phyloP scores from a whole-genome alignment of 2,113 vertebrate species.

The Campylomormyrus tamandua region DNA sequence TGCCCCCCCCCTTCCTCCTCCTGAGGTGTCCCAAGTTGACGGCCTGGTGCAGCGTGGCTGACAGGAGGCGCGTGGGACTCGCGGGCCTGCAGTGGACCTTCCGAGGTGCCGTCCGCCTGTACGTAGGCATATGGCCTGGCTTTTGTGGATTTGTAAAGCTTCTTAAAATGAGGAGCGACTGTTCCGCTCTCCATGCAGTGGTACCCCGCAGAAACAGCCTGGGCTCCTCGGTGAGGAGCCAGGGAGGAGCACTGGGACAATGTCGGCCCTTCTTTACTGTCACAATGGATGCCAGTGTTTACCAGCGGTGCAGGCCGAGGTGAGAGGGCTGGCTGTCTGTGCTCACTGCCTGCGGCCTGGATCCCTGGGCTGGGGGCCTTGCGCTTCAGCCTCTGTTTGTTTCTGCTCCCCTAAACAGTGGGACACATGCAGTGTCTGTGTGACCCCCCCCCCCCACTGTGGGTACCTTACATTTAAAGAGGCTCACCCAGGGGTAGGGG shows the following conservation, averaged over 20 bases:
- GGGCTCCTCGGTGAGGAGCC: background rate
- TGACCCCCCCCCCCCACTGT: background rate
- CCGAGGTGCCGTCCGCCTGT: background rate
- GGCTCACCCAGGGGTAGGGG: background rate
- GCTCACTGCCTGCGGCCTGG: background rate
- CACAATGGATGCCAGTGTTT: conserved; percentile 13
- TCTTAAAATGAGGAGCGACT: background rate
- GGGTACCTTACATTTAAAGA: background rate
- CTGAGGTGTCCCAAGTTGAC: background rate
- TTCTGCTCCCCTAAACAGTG: background rate
- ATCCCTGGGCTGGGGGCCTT: background rate
- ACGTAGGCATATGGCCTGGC: background rate
- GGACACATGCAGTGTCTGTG: background rate
- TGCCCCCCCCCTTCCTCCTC: background rate
- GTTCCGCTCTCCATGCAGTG: background rate
- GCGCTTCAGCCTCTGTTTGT: background rate
- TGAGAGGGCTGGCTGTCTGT: background rate
- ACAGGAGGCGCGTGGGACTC: background rate
- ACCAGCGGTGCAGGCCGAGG: background rate
- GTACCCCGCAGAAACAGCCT: background rate
- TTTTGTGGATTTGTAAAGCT: background rate
- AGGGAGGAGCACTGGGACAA: background rate
- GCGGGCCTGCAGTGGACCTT: no score
- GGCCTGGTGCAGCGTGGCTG: background rate
- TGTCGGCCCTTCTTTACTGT: background rate